These are phyloP conservation scores for Channa maculata DNA, from an alignment of 2,113 vertebrate genomes.

Conservation along the genomic window DNA sequence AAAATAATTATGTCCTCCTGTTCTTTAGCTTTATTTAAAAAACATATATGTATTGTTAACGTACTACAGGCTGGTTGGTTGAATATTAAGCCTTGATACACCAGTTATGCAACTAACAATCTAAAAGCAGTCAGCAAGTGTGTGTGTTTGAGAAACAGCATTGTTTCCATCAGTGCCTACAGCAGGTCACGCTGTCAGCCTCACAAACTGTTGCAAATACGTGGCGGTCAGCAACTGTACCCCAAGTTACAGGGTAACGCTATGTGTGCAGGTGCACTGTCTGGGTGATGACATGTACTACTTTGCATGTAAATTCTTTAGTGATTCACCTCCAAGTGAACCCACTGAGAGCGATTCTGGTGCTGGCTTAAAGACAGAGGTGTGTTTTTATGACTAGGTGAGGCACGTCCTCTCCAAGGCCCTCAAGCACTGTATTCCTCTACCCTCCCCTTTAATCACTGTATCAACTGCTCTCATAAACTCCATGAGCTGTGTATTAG, in stretches of 20 bases:
- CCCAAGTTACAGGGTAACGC: slow-evolving; percentile 33
- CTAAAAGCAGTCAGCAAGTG: neutral
- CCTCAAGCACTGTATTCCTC: slow-evolving; percentile 80
- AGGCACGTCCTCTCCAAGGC: slow-evolving; percentile 83
- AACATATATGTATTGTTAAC: slow-evolving; percentile 37
- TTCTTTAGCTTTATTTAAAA: slow-evolving; percentile 53
- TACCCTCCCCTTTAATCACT: slow-evolving; percentile 86
- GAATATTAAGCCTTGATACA: slow-evolving; percentile 24
- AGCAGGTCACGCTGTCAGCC: slow-evolving; percentile 35
- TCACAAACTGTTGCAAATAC: slow-evolving; percentile 38
- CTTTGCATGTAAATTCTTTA: slow-evolving; percentile 81
- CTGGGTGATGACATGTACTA: slow-evolving; percentile 73
- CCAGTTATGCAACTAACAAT: slow-evolving; percentile 45
- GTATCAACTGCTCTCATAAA: slow-evolving; percentile 82
- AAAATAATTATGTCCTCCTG: slow-evolving; percentile 21
- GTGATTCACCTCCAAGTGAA: slow-evolving; percentile 81
- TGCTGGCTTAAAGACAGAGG: slow-evolving; percentile 78
- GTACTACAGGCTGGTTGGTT: slow-evolving; percentile 22
- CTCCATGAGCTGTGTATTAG: slow-evolving; percentile 76
- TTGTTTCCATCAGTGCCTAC: slow-evolving; percentile 24
- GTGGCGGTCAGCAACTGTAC: slow-evolving; percentile 53
- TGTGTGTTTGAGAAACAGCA: slow-evolving; percentile 30
- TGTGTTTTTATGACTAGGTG: slow-evolving; percentile 81
- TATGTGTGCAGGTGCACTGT: slow-evolving; percentile 46
- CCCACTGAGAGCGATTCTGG: slow-evolving; percentile 70